phyloP scores from a whole-genome alignment of 2,797 vertebrate genomes.

The Limnodromus scolopaceus region DNA sequence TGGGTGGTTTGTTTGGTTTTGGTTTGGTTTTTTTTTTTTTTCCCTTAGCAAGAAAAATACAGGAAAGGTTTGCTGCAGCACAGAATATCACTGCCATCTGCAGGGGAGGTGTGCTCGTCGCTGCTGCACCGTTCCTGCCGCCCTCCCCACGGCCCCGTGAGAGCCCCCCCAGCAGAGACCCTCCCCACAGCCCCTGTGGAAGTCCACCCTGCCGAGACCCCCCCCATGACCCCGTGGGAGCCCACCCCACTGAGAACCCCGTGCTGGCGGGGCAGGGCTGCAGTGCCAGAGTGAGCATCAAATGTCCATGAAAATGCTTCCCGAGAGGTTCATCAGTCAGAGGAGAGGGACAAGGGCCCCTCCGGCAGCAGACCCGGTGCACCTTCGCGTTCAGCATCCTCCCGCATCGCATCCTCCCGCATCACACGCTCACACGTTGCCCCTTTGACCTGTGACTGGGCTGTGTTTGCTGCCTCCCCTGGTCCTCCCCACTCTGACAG shows the following conservation, averaged over 20 bases:
- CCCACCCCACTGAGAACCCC: not conserved
- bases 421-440: fast-evolving
- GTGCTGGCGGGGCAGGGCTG: not conserved
- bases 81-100: conserved; percentile 67
- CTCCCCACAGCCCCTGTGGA: no score
- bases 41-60: not conserved
- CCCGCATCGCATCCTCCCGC: not conserved
- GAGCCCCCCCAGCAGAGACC: no score
- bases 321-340: not conserved
- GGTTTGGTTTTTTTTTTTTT: no score
- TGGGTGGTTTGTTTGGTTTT: not conserved
- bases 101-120: not conserved
- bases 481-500: not conserved
- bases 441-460: not conserved
- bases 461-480: not conserved
- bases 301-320: fast-evolving
- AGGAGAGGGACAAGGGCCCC: no score
- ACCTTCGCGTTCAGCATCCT: not conserved
- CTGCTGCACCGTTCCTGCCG: not conserved
- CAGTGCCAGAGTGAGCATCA: not conserved
- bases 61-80: not conserved
- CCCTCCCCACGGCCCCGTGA: not conserved
- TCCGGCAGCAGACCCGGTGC: not conserved
- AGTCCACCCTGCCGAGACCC: not conserved
- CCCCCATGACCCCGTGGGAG: fast-evolving